These are phyloP conservation scores for Aphaenogaster rudis DNA, from an alignment of 1,140 invertebrate species.

Conservation along the genomic window DNA sequence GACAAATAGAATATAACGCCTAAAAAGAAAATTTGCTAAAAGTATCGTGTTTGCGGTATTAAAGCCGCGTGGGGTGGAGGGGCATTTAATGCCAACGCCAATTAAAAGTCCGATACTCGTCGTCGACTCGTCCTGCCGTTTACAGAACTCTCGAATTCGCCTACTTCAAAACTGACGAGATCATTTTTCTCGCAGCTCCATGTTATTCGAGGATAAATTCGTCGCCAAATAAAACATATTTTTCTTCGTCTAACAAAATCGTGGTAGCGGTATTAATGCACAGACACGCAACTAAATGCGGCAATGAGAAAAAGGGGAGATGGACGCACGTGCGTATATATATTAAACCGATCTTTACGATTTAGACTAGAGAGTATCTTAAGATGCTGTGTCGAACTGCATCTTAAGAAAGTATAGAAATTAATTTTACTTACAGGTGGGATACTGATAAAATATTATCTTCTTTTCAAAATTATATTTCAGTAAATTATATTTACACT, in stretches of 20 bases:
- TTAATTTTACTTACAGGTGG: background rate
- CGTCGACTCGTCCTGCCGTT: conserved; percentile 5
- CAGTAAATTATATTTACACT: background rate
- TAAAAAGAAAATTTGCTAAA: conserved; percentile 33
- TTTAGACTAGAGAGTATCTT: background rate
- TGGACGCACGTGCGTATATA: background rate
- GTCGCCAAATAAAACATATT: conserved; percentile 13
- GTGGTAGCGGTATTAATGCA: conserved; percentile 11
- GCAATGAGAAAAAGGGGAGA: background rate
- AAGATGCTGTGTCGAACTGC: background rate
- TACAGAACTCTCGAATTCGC: conserved; percentile 33
- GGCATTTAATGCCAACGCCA: conserved; percentile 36
- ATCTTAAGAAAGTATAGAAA: background rate
- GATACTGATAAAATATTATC: background rate
- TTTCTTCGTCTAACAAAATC: conserved; percentile 18
- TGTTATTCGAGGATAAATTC: conserved; percentile 18
- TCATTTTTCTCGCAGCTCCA: conserved; percentile 23
- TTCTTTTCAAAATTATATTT: background rate
- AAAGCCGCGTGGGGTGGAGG: conserved; percentile 6
- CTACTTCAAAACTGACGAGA: conserved; percentile 29
- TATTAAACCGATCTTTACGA: background rate
- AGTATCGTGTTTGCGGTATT: conserved; percentile 23
- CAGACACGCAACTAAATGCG: background rate
- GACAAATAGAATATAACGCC: background rate
- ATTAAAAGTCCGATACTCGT: conserved; percentile 47